These are phyloP conservation scores for Morone saxatilis DNA, from an alignment of 2,113 vertebrate species.

Conservation along the genomic window DNA sequence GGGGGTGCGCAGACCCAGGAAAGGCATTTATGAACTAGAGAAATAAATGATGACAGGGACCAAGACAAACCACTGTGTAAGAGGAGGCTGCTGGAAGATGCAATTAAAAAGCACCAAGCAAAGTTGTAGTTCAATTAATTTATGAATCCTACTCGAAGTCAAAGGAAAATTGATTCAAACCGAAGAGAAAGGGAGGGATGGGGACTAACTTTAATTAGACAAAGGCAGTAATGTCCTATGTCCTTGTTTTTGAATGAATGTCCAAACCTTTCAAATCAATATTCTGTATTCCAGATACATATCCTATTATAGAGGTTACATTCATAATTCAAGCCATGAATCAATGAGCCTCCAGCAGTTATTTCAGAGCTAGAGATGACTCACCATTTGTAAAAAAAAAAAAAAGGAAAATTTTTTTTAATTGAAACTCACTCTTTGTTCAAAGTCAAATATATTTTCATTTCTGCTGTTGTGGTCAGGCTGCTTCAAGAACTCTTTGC, in stretches of 20 bases:
- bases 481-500: slow-evolving; percentile 13
- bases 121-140: slow-evolving; percentile 39
- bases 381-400: slow-evolving; percentile 47
- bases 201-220: slow-evolving; percentile 42
- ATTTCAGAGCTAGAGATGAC: slow-evolving; percentile 58
- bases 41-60: slow-evolving; percentile 75
- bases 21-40: slow-evolving; percentile 73
- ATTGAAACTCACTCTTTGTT: slow-evolving; percentile 62
- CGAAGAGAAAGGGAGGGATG: slow-evolving; percentile 1
- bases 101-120: slow-evolving; percentile 42
- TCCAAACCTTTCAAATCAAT: slow-evolving; percentile 63
- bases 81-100: slow-evolving; percentile 23
- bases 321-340: slow-evolving; percentile 68
- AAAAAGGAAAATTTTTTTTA: slow-evolving; percentile 14
- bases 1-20: slow-evolving; percentile 39
- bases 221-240: slow-evolving; percentile 31
- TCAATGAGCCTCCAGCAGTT: slow-evolving; percentile 59
- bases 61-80: slow-evolving; percentile 25
- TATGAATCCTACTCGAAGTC: slow-evolving; percentile 22
- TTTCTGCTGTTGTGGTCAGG: slow-evolving; percentile 22
- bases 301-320: slow-evolving; percentile 50
- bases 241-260: slow-evolving; percentile 52
- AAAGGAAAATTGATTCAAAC: slow-evolving; percentile 40
- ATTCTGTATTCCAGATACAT: slow-evolving; percentile 61
- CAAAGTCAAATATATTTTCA: slow-evolving; percentile 32